Conservation (phyloP, 2,888 invertebrate species). For the Strigamia crassipes region DNA sequence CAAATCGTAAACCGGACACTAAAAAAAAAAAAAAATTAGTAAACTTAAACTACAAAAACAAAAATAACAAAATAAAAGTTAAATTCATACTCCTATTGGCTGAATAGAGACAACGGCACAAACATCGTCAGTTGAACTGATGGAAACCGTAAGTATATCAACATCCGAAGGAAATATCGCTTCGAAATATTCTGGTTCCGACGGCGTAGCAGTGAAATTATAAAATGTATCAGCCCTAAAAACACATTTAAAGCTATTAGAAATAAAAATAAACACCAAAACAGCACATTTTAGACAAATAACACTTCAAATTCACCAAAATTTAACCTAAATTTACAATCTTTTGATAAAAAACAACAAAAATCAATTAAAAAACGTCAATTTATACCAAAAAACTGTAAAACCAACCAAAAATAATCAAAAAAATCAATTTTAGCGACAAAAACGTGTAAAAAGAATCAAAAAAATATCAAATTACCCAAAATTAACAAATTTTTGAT, state of each 20-base stretch:
- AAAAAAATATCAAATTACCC: not conserved
- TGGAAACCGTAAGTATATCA: constrained; percentile 57
- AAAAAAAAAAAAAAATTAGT: constrained; percentile 57
- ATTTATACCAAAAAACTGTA: not conserved
- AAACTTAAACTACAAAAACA: too few relatives aligned
- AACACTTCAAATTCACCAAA: too few relatives aligned
- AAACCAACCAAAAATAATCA: too few relatives aligned
- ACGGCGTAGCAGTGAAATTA: constrained; percentile 61
- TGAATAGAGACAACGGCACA: constrained; percentile 82
- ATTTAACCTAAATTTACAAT: too few relatives aligned
- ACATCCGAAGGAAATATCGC: constrained; percentile 64
- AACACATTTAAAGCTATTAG: not conserved
- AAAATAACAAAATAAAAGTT: not conserved
- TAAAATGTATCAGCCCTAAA: constrained; percentile 54
- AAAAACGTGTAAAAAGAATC: too few relatives aligned
- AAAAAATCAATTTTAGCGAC: too few relatives aligned
- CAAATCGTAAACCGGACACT: constrained; percentile 85
- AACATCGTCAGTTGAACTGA: constrained; percentile 61
- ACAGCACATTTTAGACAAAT: too few relatives aligned
- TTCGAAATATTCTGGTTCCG: constrained; percentile 68
- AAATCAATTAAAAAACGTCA: too few relatives aligned
- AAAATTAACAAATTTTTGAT: too few relatives aligned
- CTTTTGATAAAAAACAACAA: too few relatives aligned
- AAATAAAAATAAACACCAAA: too few relatives aligned
- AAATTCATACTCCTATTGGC: constrained; percentile 67